Conservation (phyloP, 2,113 vertebrate genomes). For the Anarhynchus alexandrinus region DNA sequence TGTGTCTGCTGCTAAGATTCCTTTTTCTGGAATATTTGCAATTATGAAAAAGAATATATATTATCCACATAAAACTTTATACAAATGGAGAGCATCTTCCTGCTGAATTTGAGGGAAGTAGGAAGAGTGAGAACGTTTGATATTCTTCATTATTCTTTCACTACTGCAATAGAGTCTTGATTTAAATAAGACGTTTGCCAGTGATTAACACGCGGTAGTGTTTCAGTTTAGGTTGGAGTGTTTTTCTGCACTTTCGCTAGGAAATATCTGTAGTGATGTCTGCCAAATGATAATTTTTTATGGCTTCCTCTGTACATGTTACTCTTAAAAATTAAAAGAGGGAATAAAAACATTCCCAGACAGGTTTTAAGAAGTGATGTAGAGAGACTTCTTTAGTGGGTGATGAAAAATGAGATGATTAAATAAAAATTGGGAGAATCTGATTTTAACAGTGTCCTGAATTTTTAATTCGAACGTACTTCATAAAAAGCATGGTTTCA, state of each 20-base stretch:
- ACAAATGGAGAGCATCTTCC: background rate
- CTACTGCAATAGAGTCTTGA: background rate
- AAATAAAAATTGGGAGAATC: slow-evolving; percentile 56
- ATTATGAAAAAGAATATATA: slow-evolving; percentile 24
- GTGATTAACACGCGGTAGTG: background rate
- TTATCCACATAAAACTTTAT: background rate
- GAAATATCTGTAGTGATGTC: slow-evolving; percentile 13
- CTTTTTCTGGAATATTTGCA: background rate
- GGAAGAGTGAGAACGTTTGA: background rate
- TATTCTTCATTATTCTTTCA: slow-evolving; percentile 20
- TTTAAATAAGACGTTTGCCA: slow-evolving; percentile 21
- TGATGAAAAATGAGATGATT: slow-evolving; percentile 64
- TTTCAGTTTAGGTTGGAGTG: slow-evolving; percentile 30
- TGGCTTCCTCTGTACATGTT: slow-evolving; percentile 4
- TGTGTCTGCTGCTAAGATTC: slow-evolving; percentile 37
- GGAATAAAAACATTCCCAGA: slow-evolving; percentile 23
- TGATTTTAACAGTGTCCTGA: slow-evolving; percentile 60
- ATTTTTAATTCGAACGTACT: slow-evolving; percentile 54
- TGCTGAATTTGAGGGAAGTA: background rate
- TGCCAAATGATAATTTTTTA: slow-evolving; percentile 28
- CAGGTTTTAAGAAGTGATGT: slow-evolving; percentile 38
- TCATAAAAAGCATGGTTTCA: slow-evolving; percentile 58
- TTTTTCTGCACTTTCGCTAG: background rate
- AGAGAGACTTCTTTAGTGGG: slow-evolving; percentile 45
- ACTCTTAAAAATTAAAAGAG: slow-evolving; percentile 53